These are phyloP conservation scores for Macrotrachela quadricornifera DNA, from an alignment of 1,140 invertebrate species.

Conservation along the genomic window DNA sequence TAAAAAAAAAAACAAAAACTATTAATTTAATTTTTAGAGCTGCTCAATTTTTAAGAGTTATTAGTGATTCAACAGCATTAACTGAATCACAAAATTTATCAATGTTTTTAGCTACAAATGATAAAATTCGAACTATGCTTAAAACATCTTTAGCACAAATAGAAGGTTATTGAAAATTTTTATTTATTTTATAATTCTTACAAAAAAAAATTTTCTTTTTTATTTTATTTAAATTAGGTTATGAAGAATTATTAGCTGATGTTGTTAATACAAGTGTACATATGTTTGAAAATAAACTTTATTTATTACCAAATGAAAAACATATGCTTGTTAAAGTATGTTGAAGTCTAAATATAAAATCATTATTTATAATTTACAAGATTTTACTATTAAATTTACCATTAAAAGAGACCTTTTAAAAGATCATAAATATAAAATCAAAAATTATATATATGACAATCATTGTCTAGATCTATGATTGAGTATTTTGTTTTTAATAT, in stretches of 20 bases:
- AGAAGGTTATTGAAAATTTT: neutral
- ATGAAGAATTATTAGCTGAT: constrained; percentile 81
- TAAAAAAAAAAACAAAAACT: no score
- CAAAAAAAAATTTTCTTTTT: no score
- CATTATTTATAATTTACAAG: no score
- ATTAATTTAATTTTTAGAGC: no score
- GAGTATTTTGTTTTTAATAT: no score
- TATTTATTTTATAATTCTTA: neutral
- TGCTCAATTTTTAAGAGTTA: no score
- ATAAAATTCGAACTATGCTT: constrained; percentile 84
- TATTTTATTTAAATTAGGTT: constrained; percentile 31
- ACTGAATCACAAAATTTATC: constrained; percentile 92
- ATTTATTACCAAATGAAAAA: constrained; percentile 83
- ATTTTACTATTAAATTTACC: no score
- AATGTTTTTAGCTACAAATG: constrained; percentile 97
- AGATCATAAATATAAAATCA: no score
- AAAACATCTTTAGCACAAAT: constrained; percentile 1
- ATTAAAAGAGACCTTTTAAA: no score
- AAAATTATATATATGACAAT: no score
- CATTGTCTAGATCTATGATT: no score
- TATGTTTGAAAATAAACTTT: constrained; percentile 95
- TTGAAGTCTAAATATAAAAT: no score
- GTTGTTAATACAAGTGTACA: constrained; percentile 91
- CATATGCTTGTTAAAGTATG: constrained; percentile 82
- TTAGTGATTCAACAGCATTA: neutral